Conservation (phyloP, 2,113 vertebrate species). For the Cairina moschata region DNA sequence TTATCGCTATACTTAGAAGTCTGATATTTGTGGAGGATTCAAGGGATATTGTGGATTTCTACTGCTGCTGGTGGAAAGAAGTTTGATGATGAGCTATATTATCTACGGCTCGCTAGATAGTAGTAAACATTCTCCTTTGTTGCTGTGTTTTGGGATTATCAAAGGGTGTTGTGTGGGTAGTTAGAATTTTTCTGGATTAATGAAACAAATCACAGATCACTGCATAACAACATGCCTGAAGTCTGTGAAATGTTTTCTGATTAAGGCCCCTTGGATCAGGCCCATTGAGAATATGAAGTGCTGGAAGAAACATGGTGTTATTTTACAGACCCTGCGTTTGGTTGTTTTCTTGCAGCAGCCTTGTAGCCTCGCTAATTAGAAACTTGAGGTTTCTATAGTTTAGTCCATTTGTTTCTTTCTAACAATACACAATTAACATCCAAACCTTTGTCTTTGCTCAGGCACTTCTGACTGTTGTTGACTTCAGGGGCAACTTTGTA, state of each 20-base stretch:
- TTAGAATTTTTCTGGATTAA: slow-evolving; percentile 55
- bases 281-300: slow-evolving; percentile 33
- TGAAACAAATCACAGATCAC: slow-evolving; percentile 42
- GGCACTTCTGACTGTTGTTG: background rate
- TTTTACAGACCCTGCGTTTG: background rate
- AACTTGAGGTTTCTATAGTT: background rate
- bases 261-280: slow-evolving; percentile 40
- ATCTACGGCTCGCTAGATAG: background rate
- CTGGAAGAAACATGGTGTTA: background rate
- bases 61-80: slow-evolving; percentile 4
- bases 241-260: slow-evolving; percentile 41
- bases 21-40: background rate
- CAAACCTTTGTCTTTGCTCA: background rate
- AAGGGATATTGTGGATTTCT: background rate
- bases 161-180: background rate
- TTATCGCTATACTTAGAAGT: background rate
- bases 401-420: background rate
- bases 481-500: background rate
- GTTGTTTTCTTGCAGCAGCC: background rate
- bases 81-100: background rate
- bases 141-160: slow-evolving; percentile 28
- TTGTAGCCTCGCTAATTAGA: slow-evolving; percentile 18
- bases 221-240: slow-evolving; percentile 34
- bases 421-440: background rate
- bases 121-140: slow-evolving; percentile 4